Conservation (phyloP, 2,113 vertebrate species). For the Lates calcarifer region DNA sequence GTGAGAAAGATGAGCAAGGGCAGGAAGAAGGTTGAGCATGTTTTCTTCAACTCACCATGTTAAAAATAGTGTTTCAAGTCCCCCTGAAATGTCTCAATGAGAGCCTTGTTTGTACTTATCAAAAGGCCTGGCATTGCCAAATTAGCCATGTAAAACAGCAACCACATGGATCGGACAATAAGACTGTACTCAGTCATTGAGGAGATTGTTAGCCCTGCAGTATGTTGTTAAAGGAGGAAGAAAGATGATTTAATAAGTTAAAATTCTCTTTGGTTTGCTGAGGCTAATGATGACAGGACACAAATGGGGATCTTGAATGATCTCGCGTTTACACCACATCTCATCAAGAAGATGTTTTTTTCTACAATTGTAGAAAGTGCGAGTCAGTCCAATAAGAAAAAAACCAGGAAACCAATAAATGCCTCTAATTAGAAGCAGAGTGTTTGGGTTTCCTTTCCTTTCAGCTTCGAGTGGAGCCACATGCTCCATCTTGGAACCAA, state of each 20-base stretch:
- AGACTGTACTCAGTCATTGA: neutral
- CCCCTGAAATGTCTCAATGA: conserved; percentile 8
- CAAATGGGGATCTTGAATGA: neutral
- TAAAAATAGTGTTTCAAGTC: conserved; percentile 17
- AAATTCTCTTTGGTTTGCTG: neutral
- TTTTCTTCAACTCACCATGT: neutral
- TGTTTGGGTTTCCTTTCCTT: neutral
- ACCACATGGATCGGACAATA: neutral
- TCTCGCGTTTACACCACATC: neutral
- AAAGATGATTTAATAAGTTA: neutral
- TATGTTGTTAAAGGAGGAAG: neutral
- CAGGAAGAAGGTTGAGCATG: neutral
- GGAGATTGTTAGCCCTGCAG: neutral
- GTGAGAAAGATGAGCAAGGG: neutral
- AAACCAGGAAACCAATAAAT: conserved; percentile 1
- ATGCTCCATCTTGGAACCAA: neutral
- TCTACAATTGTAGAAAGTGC: neutral
- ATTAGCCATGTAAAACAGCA: neutral
- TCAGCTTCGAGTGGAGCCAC: conserved; percentile 13
- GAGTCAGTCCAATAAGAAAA: neutral
- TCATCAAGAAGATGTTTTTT: neutral
- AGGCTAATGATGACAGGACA: neutral
- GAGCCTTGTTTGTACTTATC: neutral
- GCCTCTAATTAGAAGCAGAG: conserved; percentile 27
- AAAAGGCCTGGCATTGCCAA: neutral